Evolutionary conservation across 2,113 vertebrate genomes (phyloP).

Genomic region (Psammodynastes pulverulentus): DNA sequence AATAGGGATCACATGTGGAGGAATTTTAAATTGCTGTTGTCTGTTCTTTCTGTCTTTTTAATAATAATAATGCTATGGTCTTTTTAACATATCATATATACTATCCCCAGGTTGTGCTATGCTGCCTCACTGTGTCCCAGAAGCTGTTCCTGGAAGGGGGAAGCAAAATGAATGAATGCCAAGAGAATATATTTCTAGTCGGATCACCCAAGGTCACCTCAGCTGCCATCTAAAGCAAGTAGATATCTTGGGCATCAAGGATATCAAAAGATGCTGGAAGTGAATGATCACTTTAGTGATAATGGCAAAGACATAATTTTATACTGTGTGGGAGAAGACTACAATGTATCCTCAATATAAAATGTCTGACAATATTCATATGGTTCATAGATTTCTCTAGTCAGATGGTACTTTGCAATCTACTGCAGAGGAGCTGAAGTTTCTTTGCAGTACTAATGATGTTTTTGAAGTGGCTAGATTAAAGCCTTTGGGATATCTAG

Average conservation of each 20-base stretch:
- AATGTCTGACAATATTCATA: not conserved
- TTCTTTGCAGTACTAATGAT: not conserved
- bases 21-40: no score
- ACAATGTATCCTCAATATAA: not conserved
- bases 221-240: not conserved
- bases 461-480: not conserved
- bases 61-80: not conserved
- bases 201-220: not conserved
- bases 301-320: not conserved
- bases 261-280: not conserved
- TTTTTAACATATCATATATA: not conserved
- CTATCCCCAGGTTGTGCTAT: not conserved
- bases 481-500: not conserved
- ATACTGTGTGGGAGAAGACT: not conserved
- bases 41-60: not conserved
- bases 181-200: not conserved
- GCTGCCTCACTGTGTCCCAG: not conserved
- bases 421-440: not conserved
- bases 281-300: not conserved
- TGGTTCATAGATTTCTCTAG: not conserved
- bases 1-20: not conserved
- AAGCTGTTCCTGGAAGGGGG: not conserved
- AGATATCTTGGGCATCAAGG: not conserved
- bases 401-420: not conserved
- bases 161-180: not conserved